A percentile compares a stretch with the other conserved stretches of the same genome.
These are phyloP conservation scores for Sebastes nivosus DNA, from an alignment of 2,797 vertebrate genomes.

Conservation along the genomic window DNA sequence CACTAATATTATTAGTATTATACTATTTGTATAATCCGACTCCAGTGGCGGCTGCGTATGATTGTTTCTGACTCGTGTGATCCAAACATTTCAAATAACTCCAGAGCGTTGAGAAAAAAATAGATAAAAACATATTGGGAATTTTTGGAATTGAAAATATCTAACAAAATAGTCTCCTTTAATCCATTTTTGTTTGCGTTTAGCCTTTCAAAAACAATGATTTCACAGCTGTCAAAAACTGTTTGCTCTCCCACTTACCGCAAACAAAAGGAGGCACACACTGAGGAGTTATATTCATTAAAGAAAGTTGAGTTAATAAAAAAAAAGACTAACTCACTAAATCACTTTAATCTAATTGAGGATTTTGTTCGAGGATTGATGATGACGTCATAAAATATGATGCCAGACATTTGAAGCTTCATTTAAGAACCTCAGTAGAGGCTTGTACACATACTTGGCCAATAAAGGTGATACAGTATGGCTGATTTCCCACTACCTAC, in stretches of 20 bases:
- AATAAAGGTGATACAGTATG: neutral
- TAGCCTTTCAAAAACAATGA: neutral
- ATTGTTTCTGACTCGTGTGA: neutral
- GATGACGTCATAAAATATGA: neutral
- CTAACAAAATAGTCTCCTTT: neutral
- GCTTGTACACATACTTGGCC: neutral
- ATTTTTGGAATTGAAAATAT: neutral
- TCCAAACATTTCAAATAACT: neutral
- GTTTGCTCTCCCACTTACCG: neutral
- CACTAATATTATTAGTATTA: neutral
- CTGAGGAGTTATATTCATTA: neutral
- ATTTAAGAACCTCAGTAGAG: neutral
- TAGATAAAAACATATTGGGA: neutral
- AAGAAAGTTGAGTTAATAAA: neutral
- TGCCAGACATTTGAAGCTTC: neutral
- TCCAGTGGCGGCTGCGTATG: neutral
- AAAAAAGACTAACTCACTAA: neutral
- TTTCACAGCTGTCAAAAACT: neutral
- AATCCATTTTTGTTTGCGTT: neutral
- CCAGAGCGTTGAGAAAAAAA: neutral
- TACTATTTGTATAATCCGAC: neutral
- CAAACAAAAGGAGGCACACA: neutral
- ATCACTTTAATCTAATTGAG: neutral
- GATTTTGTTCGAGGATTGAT: neutral
- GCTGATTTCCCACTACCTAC: slow-evolving; percentile 23